Conservation (phyloP, 2,113 vertebrate species). For the Ursus arctos region DNA sequence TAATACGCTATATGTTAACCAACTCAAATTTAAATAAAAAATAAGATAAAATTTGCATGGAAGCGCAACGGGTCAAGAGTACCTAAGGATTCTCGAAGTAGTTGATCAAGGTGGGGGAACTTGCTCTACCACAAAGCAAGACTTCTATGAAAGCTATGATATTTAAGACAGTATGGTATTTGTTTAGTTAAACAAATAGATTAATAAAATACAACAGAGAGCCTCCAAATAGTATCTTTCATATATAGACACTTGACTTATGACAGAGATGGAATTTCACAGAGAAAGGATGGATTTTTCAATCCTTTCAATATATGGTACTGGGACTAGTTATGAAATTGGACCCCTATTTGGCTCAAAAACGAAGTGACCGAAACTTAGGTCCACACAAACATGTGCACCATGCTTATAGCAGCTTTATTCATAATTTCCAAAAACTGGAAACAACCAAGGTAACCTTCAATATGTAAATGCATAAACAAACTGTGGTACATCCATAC, state of each 20-base stretch:
- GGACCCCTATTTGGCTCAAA: not conserved
- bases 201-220: not conserved
- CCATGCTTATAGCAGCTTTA: not conserved
- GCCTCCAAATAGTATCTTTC: not conserved
- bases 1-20: no score
- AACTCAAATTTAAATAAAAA: no score
- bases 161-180: not conserved
- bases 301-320: not conserved
- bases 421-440: not conserved
- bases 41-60: not conserved
- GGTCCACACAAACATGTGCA: not conserved
- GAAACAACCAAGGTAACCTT: not conserved
- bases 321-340: not conserved
- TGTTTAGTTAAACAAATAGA: not conserved
- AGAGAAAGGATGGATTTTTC: not conserved
- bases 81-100: not conserved
- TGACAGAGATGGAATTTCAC: not conserved
- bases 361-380: not conserved
- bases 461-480: not conserved
- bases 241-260: not conserved
- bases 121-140: not conserved
- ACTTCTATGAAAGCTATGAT: not conserved
- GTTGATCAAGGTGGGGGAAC: not conserved
- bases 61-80: not conserved
- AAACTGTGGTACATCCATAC: not conserved